Evolutionary conservation across 1,140 invertebrate genomes (phyloP).

Genomic region (Dicyema japonicum): DNA sequence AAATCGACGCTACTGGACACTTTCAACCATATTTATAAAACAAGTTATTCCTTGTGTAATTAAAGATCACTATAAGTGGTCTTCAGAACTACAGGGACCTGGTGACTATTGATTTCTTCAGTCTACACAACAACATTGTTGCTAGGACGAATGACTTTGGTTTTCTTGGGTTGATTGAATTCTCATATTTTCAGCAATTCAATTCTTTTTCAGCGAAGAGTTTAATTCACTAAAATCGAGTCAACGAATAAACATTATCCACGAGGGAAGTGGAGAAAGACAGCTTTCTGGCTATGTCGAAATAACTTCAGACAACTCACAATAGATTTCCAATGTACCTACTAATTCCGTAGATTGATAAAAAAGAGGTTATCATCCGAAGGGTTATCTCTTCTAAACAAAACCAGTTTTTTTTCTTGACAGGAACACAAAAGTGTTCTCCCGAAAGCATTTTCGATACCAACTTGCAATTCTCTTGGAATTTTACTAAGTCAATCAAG

Average conservation of each 20-base stretch:
- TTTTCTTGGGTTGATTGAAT: constrained; percentile 24
- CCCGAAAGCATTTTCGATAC: too few species aligned
- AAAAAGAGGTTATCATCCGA: constrained; percentile 59
- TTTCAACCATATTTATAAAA: too few species aligned
- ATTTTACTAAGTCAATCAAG: too few species aligned
- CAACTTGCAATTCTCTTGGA: too few species aligned
- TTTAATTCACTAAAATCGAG: constrained; percentile 79
- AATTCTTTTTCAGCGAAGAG: constrained; percentile 95
- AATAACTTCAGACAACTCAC: constrained; percentile 95
- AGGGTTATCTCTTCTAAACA: constrained; percentile 91
- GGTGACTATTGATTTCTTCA: constrained; percentile 83
- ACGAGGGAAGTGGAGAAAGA: constrained; percentile 79
- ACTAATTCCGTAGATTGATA: constrained; percentile 44
- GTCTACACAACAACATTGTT: constrained; percentile 82
- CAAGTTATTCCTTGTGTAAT: too few species aligned
- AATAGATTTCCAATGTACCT: constrained; percentile 41
- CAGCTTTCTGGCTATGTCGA: constrained; percentile 88
- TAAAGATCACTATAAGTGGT: constrained; percentile 83
- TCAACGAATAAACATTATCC: constrained; percentile 60
- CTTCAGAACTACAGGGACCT: constrained; percentile 95
- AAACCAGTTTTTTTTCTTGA: constrained; percentile 95
- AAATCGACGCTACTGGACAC: too few species aligned
- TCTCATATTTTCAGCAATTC: constrained; percentile 40
- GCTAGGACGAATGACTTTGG: constrained; percentile 79
- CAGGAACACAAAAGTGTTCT: too few species aligned